Evolutionary conservation across 2,113 vertebrate genomes (phyloP), one percentile per base, ranked within the genome.

Genomic region (Hystrix brachyura): DNA sequence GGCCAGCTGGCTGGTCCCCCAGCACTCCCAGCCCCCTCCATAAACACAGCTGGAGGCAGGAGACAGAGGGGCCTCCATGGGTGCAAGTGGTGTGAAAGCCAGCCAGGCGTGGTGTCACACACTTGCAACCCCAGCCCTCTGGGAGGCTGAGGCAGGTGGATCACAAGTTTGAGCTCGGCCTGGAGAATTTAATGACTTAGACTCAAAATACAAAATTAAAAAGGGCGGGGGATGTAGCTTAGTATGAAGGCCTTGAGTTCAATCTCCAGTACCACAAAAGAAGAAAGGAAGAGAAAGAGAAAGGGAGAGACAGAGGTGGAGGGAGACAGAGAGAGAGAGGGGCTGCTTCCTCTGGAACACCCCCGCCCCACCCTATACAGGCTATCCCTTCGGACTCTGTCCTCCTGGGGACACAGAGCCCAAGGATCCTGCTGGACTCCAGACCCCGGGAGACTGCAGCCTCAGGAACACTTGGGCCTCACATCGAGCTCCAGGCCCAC

Each of bases 41-140:
- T 86, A 97, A 96, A 96, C 93, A 95, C 84, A 98, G 96, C 85
- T 94, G 91, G 94, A 62, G 94, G 72, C 7, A 72, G 72, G 74
- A 90, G 95, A 94, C 25, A 27, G 78, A 53, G 83, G 5, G 17
- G 53, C 91, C 48, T 74, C 32, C 53, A 57, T 17, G 53, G 69
- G 83, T 84, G 79, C 65, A 94, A 95, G 97, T 91, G 94, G 62
- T 55, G 91, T 93, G 51, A 23, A 48, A 82, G 53, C 32, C 32
- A 38, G 38, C 38, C 38, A 38, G 38, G 38, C 38, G 38, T 38
- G 38, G 38, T 38, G 38, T 38, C 38, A 38, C 38, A 38, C 38
- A 38, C 38, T 38, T 38, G 38, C 38, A 38, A 38, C 27, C 53
- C 74, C 46, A 32, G 14, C 13, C 46, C 6, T 29, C 46, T 78